phyloP scores from a whole-genome alignment of 2,888 invertebrate genomes.

The Ornithoptera alexandrae region DNA sequence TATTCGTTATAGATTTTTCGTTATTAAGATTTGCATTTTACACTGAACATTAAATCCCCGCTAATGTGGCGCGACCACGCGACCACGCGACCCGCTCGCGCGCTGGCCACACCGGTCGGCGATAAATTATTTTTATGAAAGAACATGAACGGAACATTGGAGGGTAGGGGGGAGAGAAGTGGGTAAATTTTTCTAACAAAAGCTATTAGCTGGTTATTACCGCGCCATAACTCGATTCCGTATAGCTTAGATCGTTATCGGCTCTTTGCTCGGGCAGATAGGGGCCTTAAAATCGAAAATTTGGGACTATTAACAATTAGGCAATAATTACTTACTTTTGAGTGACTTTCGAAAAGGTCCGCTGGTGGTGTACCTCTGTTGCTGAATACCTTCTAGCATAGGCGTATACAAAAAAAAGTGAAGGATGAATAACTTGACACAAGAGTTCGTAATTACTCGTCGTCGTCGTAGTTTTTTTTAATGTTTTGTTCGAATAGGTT shows the following conservation, averaged over 20 bases:
- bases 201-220: constrained; percentile 30
- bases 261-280: constrained; percentile 9
- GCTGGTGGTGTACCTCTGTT: too few species aligned
- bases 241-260: constrained; percentile 22
- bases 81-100: constrained; percentile 2
- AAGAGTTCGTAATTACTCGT: too few species aligned
- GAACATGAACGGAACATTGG: constrained; percentile 25
- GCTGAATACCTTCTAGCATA: too few species aligned
- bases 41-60: constrained; percentile 14
- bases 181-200: constrained; percentile 30
- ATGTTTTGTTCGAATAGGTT: neutral
- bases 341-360: too few species aligned
- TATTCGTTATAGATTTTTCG: constrained; percentile 2
- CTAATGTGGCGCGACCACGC: constrained; percentile 29
- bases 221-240: constrained; percentile 22
- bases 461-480: too few species aligned
- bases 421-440: too few species aligned
- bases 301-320: neutral
- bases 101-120: constrained; percentile 21
- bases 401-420: too few species aligned
- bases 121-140: constrained; percentile 33
- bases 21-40: constrained; percentile 22
- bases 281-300: constrained; percentile 2
- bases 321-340: too few species aligned
- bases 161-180: neutral